A percentile compares a stretch with the other conserved stretches of the same genome.
These are phyloP conservation scores for Drosophila formosana DNA, from an alignment of 2,888 invertebrate species.

Conservation along the genomic window DNA sequence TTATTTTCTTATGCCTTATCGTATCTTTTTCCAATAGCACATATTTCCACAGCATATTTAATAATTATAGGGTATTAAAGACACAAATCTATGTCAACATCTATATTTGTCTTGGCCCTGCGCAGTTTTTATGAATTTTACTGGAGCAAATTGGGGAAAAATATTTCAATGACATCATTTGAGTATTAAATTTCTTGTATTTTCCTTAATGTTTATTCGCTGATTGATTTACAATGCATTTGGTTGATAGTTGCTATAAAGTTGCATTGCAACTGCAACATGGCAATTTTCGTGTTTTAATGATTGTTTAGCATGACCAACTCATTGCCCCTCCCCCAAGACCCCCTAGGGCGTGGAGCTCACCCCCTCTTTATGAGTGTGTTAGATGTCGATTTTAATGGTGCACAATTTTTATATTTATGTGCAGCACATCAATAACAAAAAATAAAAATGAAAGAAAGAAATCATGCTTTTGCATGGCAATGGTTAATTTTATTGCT, in stretches of 20 bases:
- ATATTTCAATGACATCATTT: slow-evolving; percentile 57
- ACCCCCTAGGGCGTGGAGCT: not conserved
- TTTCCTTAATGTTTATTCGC: slow-evolving; percentile 8
- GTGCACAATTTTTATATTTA: slow-evolving; percentile 53
- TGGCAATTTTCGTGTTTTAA: slow-evolving; percentile 21
- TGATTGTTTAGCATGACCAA: slow-evolving; percentile 29
- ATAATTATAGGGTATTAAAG: slow-evolving; percentile 49
- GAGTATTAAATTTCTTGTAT: slow-evolving; percentile 1
- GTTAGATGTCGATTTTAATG: slow-evolving; percentile 31
- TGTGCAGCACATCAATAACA: slow-evolving; percentile 55
- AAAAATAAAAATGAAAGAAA: slow-evolving; percentile 7
- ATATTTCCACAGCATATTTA: not conserved
- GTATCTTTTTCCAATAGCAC: not conserved
- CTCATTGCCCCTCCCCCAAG: not conserved
- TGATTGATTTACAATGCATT: slow-evolving; percentile 1
- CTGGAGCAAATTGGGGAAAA: slow-evolving; percentile 56
- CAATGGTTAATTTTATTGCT: slow-evolving; percentile 48
- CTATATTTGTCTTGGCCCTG: slow-evolving; percentile 73
- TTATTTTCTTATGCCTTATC: no score
- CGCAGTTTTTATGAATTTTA: slow-evolving; percentile 63
- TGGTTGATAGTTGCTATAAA: not conserved
- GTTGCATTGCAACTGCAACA: slow-evolving; percentile 11
- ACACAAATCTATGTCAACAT: slow-evolving; percentile 69
- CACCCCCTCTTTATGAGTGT: not conserved
- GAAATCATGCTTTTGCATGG: slow-evolving; percentile 35